Evolutionary conservation across 2,888 invertebrate genomes (phyloP), one percentile per base, ranked within the genome.

Genomic region (Dendrolimus pini): DNA sequence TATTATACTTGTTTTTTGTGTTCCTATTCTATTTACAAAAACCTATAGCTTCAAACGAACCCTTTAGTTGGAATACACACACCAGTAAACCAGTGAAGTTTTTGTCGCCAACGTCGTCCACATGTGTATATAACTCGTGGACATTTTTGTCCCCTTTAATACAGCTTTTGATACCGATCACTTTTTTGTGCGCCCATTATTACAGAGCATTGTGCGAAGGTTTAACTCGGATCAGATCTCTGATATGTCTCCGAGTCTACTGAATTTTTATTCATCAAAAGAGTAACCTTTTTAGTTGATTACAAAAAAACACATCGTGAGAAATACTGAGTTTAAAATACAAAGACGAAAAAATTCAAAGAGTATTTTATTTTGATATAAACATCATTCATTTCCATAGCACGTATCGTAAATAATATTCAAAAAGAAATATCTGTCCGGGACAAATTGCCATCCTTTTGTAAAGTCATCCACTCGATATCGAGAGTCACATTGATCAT

Each of bases 161-260:
- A 73, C 72, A 77, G 80, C 87, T 83, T 88, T 87, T 87, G 85
- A 89, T 90, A 85, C 77, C 79, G 83, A 89, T 89, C 84, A 79
- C 82, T 90, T 89, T 30, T 89, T 90, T 90, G 82, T 84, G 70
- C 70, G 70, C 66, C 86, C 80, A 85, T 89, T 89, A 89, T 89
- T 85, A 83, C 76, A 71, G 68, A 61, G 78, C 78, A 85, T 88
- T 89, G 89, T 89, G 87, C 85, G 71, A 87, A 86, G 86, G 78
- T 83, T 88, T 83, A 85, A 75, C 74, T 74, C 69, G 80, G 90
- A 89, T 90, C 87, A 88, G 85, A 90, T 90, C 90, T 89, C 75
- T 72, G 83, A 85, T 82, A 83, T 90, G 89, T 89, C 89, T 87
- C 89, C 80, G 75, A 77, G 79, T 80, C 80, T 82, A 78, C 80